These are phyloP conservation scores for Enteromius fasciolatus DNA, from an alignment of 2,797 vertebrate species.

Conservation along the genomic window DNA sequence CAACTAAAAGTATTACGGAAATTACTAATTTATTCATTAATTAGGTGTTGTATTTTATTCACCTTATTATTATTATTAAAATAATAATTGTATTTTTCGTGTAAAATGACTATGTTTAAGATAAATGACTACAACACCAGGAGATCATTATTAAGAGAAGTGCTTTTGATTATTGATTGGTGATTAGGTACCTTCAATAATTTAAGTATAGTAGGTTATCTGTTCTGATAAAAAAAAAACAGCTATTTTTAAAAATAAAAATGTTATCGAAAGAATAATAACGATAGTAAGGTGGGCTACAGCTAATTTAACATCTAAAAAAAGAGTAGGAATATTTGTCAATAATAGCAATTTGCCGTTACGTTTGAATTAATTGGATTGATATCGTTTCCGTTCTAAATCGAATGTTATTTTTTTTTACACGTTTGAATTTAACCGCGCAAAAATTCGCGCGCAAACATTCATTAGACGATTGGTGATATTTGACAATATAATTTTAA, in stretches of 20 bases:
- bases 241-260: not conserved
- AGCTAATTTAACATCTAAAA: not conserved
- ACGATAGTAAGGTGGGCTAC: not conserved
- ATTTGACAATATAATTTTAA: not conserved
- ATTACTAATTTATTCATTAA: not conserved
- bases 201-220: not conserved
- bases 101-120: not conserved
- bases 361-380: not conserved
- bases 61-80: not conserved
- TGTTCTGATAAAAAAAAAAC: not conserved
- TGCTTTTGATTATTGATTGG: not conserved
- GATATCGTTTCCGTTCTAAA: not conserved
- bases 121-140: not conserved
- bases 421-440: conserved; percentile 7
- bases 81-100: not conserved
- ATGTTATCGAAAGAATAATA: not conserved
- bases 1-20: not conserved
- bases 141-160: not conserved
- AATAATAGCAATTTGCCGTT: not conserved
- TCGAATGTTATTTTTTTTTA: not conserved
- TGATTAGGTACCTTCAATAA: not conserved
- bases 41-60: not conserved
- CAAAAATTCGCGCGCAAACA: conserved; percentile 12
- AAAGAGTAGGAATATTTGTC: not conserved
- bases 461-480: not conserved